Evolutionary conservation across 2,797 vertebrate genomes (phyloP), one percentile per base, ranked within the genome.

Genomic region (Molossus molossus): DNA sequence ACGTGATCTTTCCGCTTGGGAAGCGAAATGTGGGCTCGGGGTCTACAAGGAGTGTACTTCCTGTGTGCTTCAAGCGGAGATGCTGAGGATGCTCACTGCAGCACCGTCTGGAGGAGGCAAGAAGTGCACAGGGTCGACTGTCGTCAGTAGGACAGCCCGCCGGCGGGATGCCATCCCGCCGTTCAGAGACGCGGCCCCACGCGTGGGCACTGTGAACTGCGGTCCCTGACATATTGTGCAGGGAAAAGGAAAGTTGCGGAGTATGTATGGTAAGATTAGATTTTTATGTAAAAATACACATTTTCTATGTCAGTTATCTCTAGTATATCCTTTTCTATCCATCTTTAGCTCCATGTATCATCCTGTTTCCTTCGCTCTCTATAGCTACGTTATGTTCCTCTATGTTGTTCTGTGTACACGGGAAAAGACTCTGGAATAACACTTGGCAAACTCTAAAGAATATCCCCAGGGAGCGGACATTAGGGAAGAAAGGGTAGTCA

Each of bases 251-350:
- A 67, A 86, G 27, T 9, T 62, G 48, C 12, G 77, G 77, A 67
- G 17, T 70, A 55, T n/a, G 9, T 50, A 48, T 2, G 20, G 20
- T 27, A 60, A 88, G 57, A 84, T 67, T 81, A 81, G 55, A 80
- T 89, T 73, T 94, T 55, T 64, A 91, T 67, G 10, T 76, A 58
- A 94, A 79, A 95, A 72, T 65, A 69, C 1, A 6, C 10, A 45
- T 73, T 90, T 69, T 90, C 45, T 85, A 14, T 64, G 27, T 67
- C 37, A 58, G 8, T 25, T 45, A 70, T 79, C 21, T 86, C 64
- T 91, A 14, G 33, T 23, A 4, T 57, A 5, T 87, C 6, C 65
- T 55, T 89, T 76, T 87, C 5, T 89, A 37, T 27, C 65, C 73
- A 11, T 40, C 15, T 55, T 29, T 72, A 5, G 72, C 40, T 87